A percentile compares a stretch with the other conserved stretches of the same genome.
phyloP scores from a whole-genome alignment of 1,140 invertebrate genomes.

The Pseudomyrmex gracilis region DNA sequence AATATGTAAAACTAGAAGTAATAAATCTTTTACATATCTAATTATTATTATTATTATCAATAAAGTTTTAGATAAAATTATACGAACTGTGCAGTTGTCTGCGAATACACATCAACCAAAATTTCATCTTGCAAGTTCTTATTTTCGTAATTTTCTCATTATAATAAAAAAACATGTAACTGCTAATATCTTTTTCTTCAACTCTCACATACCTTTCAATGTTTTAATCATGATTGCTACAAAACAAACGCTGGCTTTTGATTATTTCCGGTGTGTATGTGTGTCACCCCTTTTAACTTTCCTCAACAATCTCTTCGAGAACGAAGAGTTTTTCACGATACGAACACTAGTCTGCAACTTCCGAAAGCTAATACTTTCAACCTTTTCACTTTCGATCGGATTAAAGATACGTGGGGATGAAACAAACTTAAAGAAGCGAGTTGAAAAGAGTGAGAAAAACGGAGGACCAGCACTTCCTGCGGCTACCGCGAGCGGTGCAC shows the following conservation, averaged over 20 bases:
- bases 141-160: too few species aligned
- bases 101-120: too few species aligned
- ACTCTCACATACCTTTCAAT: conserved; percentile 76
- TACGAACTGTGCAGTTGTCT: too few species aligned
- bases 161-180: too few species aligned
- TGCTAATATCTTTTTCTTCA: too few species aligned
- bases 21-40: too few species aligned
- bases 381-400: background rate
- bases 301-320: background rate
- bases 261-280: conserved; percentile 8
- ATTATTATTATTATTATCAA: too few species aligned
- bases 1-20: too few species aligned
- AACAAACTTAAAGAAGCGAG: background rate
- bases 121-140: too few species aligned
- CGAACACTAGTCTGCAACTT: background rate
- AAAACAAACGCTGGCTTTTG: conserved; percentile 7
- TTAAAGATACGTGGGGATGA: background rate
- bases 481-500: conserved; percentile 43
- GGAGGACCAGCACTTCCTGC: conserved; percentile 35
- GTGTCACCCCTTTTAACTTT: conserved; percentile 4
- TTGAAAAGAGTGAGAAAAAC: background rate
- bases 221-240: conserved; percentile 74
- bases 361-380: background rate
- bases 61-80: too few species aligned
- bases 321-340: background rate